phyloP scores from a whole-genome alignment of 2,113 vertebrate species.

The Megaceryle maxima region DNA sequence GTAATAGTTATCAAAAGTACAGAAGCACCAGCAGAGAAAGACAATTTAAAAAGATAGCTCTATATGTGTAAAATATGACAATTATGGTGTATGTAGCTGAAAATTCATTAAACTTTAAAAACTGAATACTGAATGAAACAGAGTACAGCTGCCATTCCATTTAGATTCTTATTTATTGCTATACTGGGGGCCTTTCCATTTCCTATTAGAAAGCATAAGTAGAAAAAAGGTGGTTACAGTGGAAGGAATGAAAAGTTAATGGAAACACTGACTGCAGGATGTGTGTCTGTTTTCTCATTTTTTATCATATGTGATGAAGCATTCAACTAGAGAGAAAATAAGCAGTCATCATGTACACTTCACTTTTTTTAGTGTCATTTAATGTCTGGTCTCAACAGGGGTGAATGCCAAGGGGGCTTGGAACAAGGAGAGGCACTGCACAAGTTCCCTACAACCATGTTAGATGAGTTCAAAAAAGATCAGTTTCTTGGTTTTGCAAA shows the following conservation, averaged over 20 bases:
- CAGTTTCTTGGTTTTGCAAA: neutral
- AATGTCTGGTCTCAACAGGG: fast-evolving
- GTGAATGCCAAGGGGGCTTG: fast-evolving
- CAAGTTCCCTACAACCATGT: neutral
- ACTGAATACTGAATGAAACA: neutral
- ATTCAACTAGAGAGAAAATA: neutral
- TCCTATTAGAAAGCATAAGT: neutral
- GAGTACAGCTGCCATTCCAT: neutral
- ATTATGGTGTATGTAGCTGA: neutral
- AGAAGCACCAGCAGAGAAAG: neutral
- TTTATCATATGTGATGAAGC: neutral
- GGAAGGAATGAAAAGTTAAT: neutral
- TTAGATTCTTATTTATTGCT: neutral
- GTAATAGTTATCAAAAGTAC: neutral
- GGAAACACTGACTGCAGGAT: neutral
- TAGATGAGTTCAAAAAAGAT: fast-evolving
- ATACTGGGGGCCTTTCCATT: fast-evolving
- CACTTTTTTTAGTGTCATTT: neutral
- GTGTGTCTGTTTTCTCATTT: neutral
- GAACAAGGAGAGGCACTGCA: neutral
- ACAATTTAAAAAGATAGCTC: neutral
- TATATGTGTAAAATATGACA: neutral
- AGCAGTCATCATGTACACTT: neutral
- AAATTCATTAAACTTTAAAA: neutral
- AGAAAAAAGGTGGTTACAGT: neutral